Conservation (phyloP, 2,888 invertebrate genomes). For the Plagiodera versicolora region DNA sequence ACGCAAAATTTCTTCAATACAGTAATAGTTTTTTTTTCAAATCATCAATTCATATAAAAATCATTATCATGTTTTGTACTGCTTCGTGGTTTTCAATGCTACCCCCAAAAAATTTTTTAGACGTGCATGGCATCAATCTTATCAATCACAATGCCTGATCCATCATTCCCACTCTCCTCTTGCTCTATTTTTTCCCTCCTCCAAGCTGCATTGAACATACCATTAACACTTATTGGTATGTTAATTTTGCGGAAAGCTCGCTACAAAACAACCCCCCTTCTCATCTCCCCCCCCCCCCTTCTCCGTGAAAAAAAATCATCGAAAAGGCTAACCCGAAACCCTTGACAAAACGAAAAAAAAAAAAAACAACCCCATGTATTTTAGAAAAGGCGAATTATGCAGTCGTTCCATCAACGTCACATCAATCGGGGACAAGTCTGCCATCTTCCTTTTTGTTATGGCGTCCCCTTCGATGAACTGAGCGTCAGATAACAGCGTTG, state of each 20-base stretch:
- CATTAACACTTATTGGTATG: background rate
- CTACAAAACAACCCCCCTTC: background rate
- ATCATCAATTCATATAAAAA: no score
- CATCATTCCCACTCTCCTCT: no score
- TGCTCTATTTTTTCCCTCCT: background rate
- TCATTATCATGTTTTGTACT: no score
- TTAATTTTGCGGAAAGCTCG: background rate
- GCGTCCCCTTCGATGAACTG: constrained; percentile 10
- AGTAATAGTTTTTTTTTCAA: no score
- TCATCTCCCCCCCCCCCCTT: background rate
- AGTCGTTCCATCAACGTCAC: constrained; percentile 30
- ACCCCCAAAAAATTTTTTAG: no score
- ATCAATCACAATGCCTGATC: no score
- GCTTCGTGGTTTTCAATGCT: no score
- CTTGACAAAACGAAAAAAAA: background rate
- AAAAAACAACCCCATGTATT: constrained; percentile 9
- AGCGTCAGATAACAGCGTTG: constrained; percentile 8
- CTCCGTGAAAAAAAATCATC: background rate
- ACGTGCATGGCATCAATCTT: no score
- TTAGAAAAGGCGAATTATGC: constrained; percentile 27
- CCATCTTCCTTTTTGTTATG: constrained; percentile 20
- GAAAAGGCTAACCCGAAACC: background rate
- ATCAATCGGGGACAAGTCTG: constrained; percentile 17
- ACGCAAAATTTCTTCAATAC: no score
- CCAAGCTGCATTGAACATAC: background rate